Base-by-base conservation (phyloP, 2,888 invertebrate species). In the Frankliniella intonsa region DNA sequence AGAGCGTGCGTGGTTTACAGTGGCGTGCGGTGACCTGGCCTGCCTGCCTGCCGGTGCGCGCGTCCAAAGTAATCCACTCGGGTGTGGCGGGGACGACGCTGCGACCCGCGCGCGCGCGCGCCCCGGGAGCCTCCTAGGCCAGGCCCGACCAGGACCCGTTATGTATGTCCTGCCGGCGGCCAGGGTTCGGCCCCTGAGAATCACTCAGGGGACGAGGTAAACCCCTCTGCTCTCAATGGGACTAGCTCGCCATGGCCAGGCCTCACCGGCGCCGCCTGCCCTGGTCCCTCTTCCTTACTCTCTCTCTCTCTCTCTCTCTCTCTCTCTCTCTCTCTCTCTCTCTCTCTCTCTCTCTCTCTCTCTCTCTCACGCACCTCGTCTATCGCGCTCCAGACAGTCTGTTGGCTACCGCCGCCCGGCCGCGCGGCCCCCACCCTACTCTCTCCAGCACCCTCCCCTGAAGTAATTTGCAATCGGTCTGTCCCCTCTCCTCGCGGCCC, bases 381-480 rank as follows among this genome's bases (percentile, higher is more conserved):
- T 82, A 50, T 50, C 82, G 82, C 81, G 81, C 82, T 83, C 82
- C 81, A 81, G 51, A 50, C 80, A 55, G 80, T 27, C 69, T 17
- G 22, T 81, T 83, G 50, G 81, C 81, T 82, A 50, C 19, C 82
- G 80, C 79, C 62, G 82, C 51, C 55, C 81, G 80, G 81, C 80
- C 81, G 82, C 83, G 84, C 84, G 83, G 83, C 81, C 83, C 80
- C 85, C 84, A 82, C 83, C 85, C 85, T 86, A 86, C 86, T 84
- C 62, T 76, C 81, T 3, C 81, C 83, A 19, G 81, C 80, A 76
- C 80, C 80, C 83, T 62, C 76, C 14, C 80, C 95, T 95, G 10
- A 25, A 76, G 69, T 76, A 76, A 76, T 76, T 76, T 76, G 69
- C 69, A 25, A 76, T 76, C 25, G 69, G 22, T 12, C 25, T 22